These are phyloP conservation scores for Saguinus imperator DNA, from an alignment of 2,113 vertebrate genomes.

Conservation along the genomic window DNA sequence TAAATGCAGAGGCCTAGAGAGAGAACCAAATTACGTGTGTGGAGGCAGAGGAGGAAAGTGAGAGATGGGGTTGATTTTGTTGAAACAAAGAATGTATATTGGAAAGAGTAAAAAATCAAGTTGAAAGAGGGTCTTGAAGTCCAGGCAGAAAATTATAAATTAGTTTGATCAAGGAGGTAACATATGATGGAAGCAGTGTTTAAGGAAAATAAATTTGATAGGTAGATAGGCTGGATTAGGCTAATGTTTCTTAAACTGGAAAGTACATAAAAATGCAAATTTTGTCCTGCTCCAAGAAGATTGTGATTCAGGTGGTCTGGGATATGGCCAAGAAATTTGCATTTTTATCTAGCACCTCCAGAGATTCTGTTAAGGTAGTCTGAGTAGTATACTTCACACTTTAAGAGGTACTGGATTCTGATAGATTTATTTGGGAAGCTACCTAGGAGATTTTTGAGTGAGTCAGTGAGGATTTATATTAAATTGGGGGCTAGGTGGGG, in stretches of 20 bases:
- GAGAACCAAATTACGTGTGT: neutral
- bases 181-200: neutral
- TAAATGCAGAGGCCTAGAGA: neutral
- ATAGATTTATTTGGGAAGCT: neutral
- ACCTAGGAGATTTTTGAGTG: neutral
- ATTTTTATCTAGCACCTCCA: neutral
- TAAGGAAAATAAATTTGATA: constrained; percentile 19
- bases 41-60: neutral
- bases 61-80: constrained; percentile 23
- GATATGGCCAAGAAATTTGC: neutral
- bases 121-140: constrained; percentile 27
- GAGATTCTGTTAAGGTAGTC: neutral
- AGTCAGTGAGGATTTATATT: neutral
- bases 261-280: neutral
- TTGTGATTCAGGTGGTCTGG: neutral
- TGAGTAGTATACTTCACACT: neutral
- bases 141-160: constrained; percentile 26
- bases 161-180: neutral
- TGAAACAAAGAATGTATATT: neutral
- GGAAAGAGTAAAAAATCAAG: constrained; percentile 8
- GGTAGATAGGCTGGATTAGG: neutral
- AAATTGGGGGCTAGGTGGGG: neutral
- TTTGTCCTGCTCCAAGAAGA: neutral
- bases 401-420: neutral
- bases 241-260: constrained; percentile 25